These are phyloP conservation scores for Tetranychus cinnabarinus DNA, from an alignment of 1,140 invertebrate genomes.

Conservation along the genomic window DNA sequence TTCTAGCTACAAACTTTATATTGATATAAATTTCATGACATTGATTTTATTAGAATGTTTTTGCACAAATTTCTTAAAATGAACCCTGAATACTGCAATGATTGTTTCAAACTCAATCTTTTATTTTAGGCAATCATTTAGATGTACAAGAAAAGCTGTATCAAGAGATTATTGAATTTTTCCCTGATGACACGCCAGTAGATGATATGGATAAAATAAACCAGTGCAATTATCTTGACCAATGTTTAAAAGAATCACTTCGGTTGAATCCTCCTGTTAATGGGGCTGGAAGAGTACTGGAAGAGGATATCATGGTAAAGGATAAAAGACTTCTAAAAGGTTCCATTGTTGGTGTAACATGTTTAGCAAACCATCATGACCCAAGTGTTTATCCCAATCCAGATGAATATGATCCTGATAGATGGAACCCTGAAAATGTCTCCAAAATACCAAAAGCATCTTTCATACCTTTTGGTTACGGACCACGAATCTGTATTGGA, in stretches of 20 bases:
- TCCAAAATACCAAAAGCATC: constrained; percentile 1
- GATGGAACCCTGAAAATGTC: constrained; percentile 19
- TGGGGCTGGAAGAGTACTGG: too few species aligned
- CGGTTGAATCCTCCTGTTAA: too few species aligned
- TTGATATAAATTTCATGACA: too few species aligned
- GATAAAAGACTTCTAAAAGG: constrained; percentile 22
- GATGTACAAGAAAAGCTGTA: too few species aligned
- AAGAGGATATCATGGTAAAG: too few species aligned
- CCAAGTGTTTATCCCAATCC: constrained; percentile 23
- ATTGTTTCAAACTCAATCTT: not conserved
- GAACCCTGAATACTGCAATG: not conserved
- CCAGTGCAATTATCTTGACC: too few species aligned
- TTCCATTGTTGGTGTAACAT: constrained; percentile 32
- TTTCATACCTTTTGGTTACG: constrained; percentile 2
- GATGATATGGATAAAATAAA: too few species aligned
- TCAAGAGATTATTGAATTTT: too few species aligned
- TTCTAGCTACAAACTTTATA: too few species aligned
- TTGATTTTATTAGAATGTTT: too few species aligned
- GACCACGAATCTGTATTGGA: not conserved
- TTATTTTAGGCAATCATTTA: not conserved
- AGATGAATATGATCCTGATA: constrained; percentile 33
- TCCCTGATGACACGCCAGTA: too few species aligned
- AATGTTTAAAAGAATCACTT: too few species aligned
- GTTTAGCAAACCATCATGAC: constrained; percentile 31
- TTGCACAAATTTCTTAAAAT: not conserved